Evolutionary conservation across 2,797 vertebrate genomes (phyloP), one percentile per base, ranked within the genome.

Genomic region (Anniella stebbinsi): DNA sequence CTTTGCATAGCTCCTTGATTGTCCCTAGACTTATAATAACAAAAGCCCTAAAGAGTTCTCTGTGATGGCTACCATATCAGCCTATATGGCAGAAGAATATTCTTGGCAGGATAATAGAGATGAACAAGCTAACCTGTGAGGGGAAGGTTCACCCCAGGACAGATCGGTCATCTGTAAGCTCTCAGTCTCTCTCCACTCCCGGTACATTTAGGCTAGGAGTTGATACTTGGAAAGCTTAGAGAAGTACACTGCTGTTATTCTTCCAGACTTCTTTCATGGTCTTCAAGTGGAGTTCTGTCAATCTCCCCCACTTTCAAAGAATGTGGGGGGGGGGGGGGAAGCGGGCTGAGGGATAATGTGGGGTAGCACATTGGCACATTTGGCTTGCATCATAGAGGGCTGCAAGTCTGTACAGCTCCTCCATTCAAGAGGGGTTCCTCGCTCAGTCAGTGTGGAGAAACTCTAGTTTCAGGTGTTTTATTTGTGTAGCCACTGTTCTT

Each of bases 1-100:
- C 70, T 82, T 83, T 95, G 86, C 93, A 87, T 28, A 30, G 77
- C 83, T 92, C 94, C 0, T 0, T 91, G 89, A 92, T 90, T 93
- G 80, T 94, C 90, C 41, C 86, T 88, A 84, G 23, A 38, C 38
- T 94, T 93, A 83, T 91, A 84, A 88, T 81, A 78, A 91, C 70
- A 57, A 69, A 48, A 87, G 57, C 15, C 0, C 36, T 91, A 94
- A 33, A 15, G 0, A 84, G 48, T 88, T 93, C 69, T 88, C 57
- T 89, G n/a, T 90, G 67, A 87, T 78, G 69, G 25, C 30, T 80
- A 75, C 41, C 92, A 91, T 87, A 38, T 48, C 54, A 87, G 66
- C 2, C 80, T 30, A 77, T 75, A 75, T 51, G 25, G 18, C 15
- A 45, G 60, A 87, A 33, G 89, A 92, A 66, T 60, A 7, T 45